Percentiles rank a stretch among this genome's conserved stretches.
Evolutionary conservation across 2,888 invertebrate species (phyloP).

Genomic region (Cryptocephalus moraei): DNA sequence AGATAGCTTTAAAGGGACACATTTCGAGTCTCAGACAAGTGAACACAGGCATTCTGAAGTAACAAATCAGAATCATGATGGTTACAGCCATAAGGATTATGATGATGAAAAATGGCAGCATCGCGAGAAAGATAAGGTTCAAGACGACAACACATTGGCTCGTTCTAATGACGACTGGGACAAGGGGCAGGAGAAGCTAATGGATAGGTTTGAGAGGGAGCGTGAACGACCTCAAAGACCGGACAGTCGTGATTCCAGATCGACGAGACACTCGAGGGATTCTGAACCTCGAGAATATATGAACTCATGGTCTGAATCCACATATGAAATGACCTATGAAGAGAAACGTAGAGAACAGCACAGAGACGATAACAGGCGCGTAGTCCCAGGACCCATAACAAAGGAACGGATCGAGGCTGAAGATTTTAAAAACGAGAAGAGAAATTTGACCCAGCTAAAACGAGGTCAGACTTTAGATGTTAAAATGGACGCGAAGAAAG

Average conservation of each 20-base stretch:
- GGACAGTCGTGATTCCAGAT: conserved; percentile 48
- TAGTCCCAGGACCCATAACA: conserved; percentile 49
- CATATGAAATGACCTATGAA: conserved; percentile 30
- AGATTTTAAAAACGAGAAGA: conserved; percentile 41
- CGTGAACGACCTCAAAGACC: conserved; percentile 46
- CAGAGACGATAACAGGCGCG: conserved; percentile 36
- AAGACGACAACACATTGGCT: conserved; percentile 4
- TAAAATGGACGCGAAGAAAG: conserved; percentile 19
- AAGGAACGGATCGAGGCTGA: conserved; percentile 51
- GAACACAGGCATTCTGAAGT: conserved; percentile 31
- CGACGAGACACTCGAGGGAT: conserved; percentile 43
- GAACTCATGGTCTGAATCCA: conserved; percentile 41
- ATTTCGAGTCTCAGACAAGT: conserved; percentile 16
- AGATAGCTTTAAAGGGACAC: conserved; percentile 26
- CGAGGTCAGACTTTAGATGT: conserved; percentile 34
- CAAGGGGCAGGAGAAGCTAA: conserved; percentile 22
- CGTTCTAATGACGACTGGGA: conserved; percentile 27
- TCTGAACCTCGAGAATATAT: conserved; percentile 34
- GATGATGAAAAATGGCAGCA: conserved; percentile 15
- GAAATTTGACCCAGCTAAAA: conserved; percentile 43
- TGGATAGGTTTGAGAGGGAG: conserved; percentile 29
- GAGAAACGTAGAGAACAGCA: conserved; percentile 30
- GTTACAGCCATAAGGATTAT: conserved; percentile 18
- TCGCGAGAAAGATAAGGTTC: conserved; percentile 12
- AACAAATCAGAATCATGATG: conserved; percentile 20